Evolutionary conservation across 2,888 invertebrate species (phyloP).

Genomic region (Scaptomyza caliginosa): DNA sequence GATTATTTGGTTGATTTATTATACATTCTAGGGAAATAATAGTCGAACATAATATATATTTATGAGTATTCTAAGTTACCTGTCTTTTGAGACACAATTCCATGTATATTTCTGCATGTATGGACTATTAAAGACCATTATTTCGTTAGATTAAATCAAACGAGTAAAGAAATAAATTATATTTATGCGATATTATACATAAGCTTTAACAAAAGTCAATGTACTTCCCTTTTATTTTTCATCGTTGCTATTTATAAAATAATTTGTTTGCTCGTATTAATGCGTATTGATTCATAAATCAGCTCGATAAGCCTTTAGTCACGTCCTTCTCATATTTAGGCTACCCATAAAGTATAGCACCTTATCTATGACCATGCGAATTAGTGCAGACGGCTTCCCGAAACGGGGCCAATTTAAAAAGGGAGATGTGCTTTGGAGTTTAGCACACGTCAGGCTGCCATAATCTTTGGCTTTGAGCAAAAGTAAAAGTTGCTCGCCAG

Average conservation of each 20-base stretch:
- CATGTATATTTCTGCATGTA: too few relatives aligned
- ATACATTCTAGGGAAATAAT: too few relatives aligned
- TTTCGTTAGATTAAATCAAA: too few relatives aligned
- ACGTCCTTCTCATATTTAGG: constrained; percentile 21
- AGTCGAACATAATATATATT: too few relatives aligned
- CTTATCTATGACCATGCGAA: constrained; percentile 37
- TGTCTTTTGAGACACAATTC: too few relatives aligned
- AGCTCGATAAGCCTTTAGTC: constrained; percentile 28
- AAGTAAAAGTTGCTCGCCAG: constrained; percentile 64
- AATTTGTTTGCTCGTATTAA: not conserved
- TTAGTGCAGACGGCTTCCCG: constrained; percentile 29
- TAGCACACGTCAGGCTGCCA: constrained; percentile 43
- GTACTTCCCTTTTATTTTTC: too few relatives aligned
- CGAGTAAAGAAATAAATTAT: too few relatives aligned
- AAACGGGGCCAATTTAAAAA: constrained; percentile 30
- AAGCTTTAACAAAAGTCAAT: too few relatives aligned
- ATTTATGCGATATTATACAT: too few relatives aligned
- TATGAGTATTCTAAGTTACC: too few relatives aligned
- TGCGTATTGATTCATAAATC: constrained; percentile 14
- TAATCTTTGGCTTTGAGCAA: constrained; percentile 58
- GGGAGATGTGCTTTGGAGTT: not conserved
- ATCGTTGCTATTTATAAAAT: not conserved
- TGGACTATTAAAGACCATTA: too few relatives aligned
- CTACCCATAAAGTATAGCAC: constrained; percentile 4
- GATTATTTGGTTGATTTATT: too few relatives aligned